Evolutionary conservation across 2,797 vertebrate species (phyloP), one percentile per base, ranked within the genome.

Genomic region (Sciurus carolinensis): DNA sequence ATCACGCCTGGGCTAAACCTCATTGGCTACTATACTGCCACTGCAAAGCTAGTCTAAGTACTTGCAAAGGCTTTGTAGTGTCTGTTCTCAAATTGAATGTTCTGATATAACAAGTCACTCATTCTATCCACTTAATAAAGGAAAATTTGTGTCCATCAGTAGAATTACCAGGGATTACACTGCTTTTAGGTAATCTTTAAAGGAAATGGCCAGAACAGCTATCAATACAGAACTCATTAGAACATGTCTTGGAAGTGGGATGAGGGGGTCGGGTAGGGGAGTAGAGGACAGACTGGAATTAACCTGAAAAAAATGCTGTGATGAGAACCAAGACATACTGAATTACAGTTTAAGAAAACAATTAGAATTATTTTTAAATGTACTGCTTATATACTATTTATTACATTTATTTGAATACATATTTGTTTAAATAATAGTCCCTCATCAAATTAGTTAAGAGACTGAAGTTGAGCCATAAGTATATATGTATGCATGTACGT

Each of bases 341-440:
- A 83, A 86, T 26, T 28, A 92, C 39, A n/a, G 20, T 71, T 84
- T 22, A 67, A 75, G 64, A 28, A 47, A 95, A 88, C 36, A 36
- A 42, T 17, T 30, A 24, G 22, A 59, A 59, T 59, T 14, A 18
- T 75, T 57, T 33, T 20, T n/a, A 75, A 87, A 90, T 22, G 42
- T 9, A 39, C n/a, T 18, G 12, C 82, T 72, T 24, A 20, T 39
- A n/a, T 28, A 67, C 47, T 64, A 36, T 26, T 73, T 85, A 64
- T 57, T 81, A 79, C n/a, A 91, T 67, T 47, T 64, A 75, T 28
- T 75, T 67, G 50, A 28, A 13, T 12, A 47, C 2, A 62, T 26
- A 44, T 36, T 62, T 88, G 71, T 82, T 67, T 76, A 96, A 82
- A 89, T 79, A 67, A 93, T 62, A 67, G 91, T 69, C 30, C n/a